Evolutionary conservation across 2,113 vertebrate genomes (phyloP), one percentile per base, ranked within the genome.

Genomic region (Alectura lathami): DNA sequence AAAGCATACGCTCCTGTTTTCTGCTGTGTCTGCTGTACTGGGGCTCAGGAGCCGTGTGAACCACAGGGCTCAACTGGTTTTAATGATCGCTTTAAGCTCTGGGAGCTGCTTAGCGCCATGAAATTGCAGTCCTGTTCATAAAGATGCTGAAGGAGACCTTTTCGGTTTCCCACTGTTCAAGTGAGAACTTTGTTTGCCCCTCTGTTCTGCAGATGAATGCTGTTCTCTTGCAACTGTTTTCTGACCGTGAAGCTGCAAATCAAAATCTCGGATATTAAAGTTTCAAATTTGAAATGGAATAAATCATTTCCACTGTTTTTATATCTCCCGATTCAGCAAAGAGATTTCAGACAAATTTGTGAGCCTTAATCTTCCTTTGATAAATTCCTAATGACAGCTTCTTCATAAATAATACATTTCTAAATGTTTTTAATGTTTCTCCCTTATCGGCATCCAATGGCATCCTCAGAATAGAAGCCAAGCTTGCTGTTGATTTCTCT

Each of bases 391-490:
- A 54, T 88, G 73, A 54, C 63, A 80, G 36, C 32, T 45, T 78
- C 54, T 94, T 94, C 56, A 59, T 95, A 95, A 96, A 94, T 79
- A 94, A 87, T 87, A 51, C 3, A 74, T 94, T 95, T 91, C 51
- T 89, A 91, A 85, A 95, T 91, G 74, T 80, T 93, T 91, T 75
- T 62, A 92, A 68, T 85, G 67, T 64, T 88, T 66, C 60, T 91
- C 9, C 21, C 34, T 32, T 92, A 92, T 91, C 43, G 78, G 48
- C 77, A 50, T 91, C 62, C 36, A 85, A 1, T 91, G 62, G 57
- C 79, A 63, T 85, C 53, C 20, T 77, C 64, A 73, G 79, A 82
- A 92, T n/a, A 60, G 56, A 85, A 96, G 69, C 51, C 64, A 64
- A 56, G n/a, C 72, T 95, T 91, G 34, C 22, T 84, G n/a, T 67